A percentile compares a stretch with the other conserved stretches of the same genome.
These are phyloP conservation scores for Eumaeus atala DNA, from an alignment of 1,140 invertebrate genomes.

Conservation along the genomic window DNA sequence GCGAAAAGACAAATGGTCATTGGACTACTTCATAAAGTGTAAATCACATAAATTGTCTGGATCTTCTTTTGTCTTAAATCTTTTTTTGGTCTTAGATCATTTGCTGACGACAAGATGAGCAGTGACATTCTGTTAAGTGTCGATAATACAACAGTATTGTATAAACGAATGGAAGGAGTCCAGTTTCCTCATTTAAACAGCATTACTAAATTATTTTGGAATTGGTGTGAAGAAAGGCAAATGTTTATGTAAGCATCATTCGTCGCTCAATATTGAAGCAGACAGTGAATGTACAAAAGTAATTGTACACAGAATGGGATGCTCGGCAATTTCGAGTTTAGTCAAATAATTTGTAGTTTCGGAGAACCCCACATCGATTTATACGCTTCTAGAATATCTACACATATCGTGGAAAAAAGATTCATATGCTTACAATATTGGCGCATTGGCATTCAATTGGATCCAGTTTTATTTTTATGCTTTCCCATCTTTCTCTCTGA, in stretches of 20 bases:
- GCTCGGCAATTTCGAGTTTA: neutral
- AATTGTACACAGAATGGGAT: conserved; percentile 17
- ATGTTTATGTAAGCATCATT: conserved; percentile 11
- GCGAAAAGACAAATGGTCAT: conserved; percentile 4
- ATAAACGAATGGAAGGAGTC: conserved; percentile 2
- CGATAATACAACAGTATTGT: conserved; percentile 5
- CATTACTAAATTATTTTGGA: neutral
- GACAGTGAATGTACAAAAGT: conserved; percentile 12
- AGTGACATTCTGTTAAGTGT: conserved; percentile 2
- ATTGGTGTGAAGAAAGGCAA: neutral
- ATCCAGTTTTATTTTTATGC: conserved; percentile 10
- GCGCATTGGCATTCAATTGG: neutral
- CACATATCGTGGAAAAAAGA: neutral
- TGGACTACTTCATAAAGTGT: neutral
- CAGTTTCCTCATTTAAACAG: conserved; percentile 1
- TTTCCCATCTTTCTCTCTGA: conserved; percentile 2
- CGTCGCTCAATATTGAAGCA: conserved; percentile 7
- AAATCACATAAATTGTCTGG: neutral
- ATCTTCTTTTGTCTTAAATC: neutral
- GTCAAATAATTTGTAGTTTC: neutral
- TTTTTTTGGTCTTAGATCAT: conserved; percentile 5
- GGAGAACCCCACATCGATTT: neutral
- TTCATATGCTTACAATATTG: neutral
- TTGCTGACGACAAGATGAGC: neutral
- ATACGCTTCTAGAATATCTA: neutral